phyloP scores from a whole-genome alignment of 1,140 invertebrate species.

The Procambarus virginalis region DNA sequence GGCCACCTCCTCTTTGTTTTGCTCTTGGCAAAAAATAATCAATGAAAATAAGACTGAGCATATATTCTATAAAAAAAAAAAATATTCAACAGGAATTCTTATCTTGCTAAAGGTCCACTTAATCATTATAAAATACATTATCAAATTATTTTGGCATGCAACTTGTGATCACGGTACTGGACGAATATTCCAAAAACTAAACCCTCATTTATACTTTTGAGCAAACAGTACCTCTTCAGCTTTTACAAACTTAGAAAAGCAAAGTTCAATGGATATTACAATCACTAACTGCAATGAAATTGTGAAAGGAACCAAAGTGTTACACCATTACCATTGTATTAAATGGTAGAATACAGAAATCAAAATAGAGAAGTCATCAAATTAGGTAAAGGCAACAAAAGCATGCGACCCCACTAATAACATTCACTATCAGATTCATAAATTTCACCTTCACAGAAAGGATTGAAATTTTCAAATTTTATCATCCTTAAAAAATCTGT shows the following conservation, averaged over 20 bases:
- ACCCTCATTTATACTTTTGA: constrained; percentile 20
- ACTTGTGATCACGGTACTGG: constrained; percentile 6
- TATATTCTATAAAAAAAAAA: not conserved
- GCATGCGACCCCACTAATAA: not conserved
- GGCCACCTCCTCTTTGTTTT: constrained; percentile 56
- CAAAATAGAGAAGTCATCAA: not conserved
- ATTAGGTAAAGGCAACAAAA: not conserved
- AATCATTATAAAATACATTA: not conserved
- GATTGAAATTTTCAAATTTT: too few relatives aligned
- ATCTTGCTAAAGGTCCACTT: constrained; percentile 29
- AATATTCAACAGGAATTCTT: constrained; percentile 11
- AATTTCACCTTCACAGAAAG: too few relatives aligned
- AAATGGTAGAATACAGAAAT: constrained; percentile 14
- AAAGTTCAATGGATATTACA: not conserved
- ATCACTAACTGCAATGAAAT: constrained; percentile 6
- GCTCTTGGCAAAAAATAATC: constrained; percentile 56
- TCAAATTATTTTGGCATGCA: constrained; percentile 42
- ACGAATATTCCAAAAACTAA: not conserved
- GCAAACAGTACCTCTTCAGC: constrained; percentile 13
- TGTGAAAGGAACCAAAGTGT: constrained; percentile 1
- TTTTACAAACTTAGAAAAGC: not conserved
- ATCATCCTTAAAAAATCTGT: too few relatives aligned
- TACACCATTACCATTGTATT: constrained; percentile 18
- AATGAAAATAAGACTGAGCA: not conserved
- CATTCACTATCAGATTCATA: too few relatives aligned